Evolutionary conservation across 2,888 invertebrate genomes (phyloP), one percentile per base, ranked within the genome.

Genomic region (Rhagonycha fulva): DNA sequence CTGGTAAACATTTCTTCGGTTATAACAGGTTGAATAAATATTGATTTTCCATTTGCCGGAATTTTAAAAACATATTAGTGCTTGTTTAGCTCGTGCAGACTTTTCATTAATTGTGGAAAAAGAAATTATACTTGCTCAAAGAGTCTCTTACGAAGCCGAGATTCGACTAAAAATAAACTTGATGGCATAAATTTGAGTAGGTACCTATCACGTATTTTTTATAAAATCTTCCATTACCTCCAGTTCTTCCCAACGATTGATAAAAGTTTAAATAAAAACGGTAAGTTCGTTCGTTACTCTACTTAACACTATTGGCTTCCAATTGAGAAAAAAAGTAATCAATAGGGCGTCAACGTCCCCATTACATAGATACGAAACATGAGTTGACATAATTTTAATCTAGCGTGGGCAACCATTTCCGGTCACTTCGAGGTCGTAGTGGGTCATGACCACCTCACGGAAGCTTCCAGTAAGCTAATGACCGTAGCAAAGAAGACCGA

Each of bases 381-480:
- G 73, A 80, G 79, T 80, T 82, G 80, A 80, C 80, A 80, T 80
- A 80, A 80, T 80, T 80, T 76, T 74, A 70, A 62, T 69, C 66
- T 76, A 70, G 77, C 79, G 79, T 79, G 79, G 80, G 79, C 77
- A 75, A 74, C 72, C 74, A 77, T 76, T 77, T 79, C 76, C 78
- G 78, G 76, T 78, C 79, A 76, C 75, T 75, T 76, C 75, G 77
- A 80, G 81, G 81, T 81, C 81, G 78, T 73, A 77, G 70, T 79
- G 72, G 80, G 79, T 79, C 80, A 80, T 77, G 78, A 80, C 77
- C 80, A 80, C 75, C 76, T 72, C 76, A 78, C 75, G 77, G 75
- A 77, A 77, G 75, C 70, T 72, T 78, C 69, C 68, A 71, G 70
- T 72, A 61, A 76, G 73, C 75, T 76, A 78, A 73, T 76, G 76